Evolutionary conservation across 2,888 invertebrate species (phyloP).

Genomic region (Drosophila mayaguana): DNA sequence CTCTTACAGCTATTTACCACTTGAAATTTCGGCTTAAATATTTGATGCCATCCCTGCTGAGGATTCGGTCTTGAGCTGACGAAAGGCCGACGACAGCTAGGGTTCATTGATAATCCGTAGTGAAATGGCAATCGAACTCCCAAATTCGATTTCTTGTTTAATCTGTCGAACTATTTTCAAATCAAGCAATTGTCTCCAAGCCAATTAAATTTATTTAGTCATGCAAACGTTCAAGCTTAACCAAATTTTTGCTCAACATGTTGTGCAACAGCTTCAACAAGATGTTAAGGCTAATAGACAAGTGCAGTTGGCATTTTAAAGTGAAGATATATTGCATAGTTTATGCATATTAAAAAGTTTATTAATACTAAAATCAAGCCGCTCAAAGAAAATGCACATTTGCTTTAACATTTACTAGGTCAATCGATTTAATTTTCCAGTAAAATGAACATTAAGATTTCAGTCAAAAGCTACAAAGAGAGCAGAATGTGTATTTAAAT

Average conservation of each 20-base stretch:
- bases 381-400: no score
- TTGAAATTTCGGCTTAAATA: slow-evolving; percentile 58
- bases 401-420: no score
- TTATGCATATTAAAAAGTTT: no score
- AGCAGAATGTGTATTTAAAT: not conserved
- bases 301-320: no score
- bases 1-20: slow-evolving; percentile 69
- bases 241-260: not conserved
- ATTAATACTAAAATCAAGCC: no score
- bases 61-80: not conserved
- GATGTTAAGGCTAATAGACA: not conserved
- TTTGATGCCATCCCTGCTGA: slow-evolving; percentile 37
- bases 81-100: slow-evolving; percentile 13
- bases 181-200: not conserved
- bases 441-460: no score
- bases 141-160: slow-evolving; percentile 9
- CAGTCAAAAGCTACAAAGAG: no score
- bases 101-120: slow-evolving; percentile 23
- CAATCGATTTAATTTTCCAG: no score
- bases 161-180: not conserved
- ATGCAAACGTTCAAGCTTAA: not conserved
- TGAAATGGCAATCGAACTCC: slow-evolving; percentile 24
- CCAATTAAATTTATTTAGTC: slow-evolving; percentile 12
- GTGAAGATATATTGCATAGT: no score
- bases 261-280: slow-evolving; percentile 6